Evolutionary conservation across 2,113 vertebrate genomes (phyloP), one percentile per base, ranked within the genome.

Genomic region (Apteryx owenii): DNA sequence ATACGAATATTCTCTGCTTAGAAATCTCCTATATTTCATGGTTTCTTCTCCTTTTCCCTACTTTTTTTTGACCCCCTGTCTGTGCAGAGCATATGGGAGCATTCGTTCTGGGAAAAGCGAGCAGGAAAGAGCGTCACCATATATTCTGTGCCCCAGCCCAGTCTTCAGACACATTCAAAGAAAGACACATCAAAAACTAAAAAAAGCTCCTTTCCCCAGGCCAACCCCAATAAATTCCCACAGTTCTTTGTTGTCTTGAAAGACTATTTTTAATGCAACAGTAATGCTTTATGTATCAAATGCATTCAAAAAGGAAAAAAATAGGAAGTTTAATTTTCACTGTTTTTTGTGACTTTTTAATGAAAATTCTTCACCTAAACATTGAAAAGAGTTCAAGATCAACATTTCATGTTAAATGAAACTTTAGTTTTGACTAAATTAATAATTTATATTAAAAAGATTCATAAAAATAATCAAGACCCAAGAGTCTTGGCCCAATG

Each of bases 141-240:
- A 22, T 61, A 25, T 3, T 6, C 12, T 60, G 4, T 64, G 21
- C 2, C 4, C 54, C 3, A 38, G 5, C 2, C 12, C 22, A 50
- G n/a, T 6, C 9, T 79, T 51, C 58, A 44, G 60, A 44, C 11
- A 36, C 4, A 21, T 72, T 65, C 72, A 31, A 16, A 14, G 4
- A 40, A 51, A 66, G 33, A 89, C 1, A 20, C 7, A 18, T 66
- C 12, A 10, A n/a, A 51, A 84, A 64, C 36, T 38, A 68, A n/a
- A 66, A 28, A 18, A 29, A 12, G 18, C 3, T 3, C 5, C 9
- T 71, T 33, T 91, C 11, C 38, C 28, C 23, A 60, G 71, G 11
- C 5, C 42, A 50, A 21, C 42, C 54, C 19, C 15, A 51, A 4
- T 19, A 66, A 66, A 6, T 79, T 71, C 33, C 70, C 33, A n/a